These are phyloP conservation scores for Amazona vittata DNA, from an alignment of 2,113 vertebrate species.

Conservation along the genomic window DNA sequence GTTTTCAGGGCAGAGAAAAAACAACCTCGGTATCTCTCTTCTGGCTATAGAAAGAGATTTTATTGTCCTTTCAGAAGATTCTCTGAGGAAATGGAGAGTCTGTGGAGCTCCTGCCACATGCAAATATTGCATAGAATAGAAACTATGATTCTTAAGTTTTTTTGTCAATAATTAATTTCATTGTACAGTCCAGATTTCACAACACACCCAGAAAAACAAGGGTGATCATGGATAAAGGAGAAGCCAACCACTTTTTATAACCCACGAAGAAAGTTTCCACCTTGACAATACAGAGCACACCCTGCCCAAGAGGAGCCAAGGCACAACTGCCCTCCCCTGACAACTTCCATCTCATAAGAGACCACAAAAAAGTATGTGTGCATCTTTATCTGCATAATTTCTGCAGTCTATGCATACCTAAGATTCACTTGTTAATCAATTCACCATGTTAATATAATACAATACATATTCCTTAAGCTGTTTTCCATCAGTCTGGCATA, in stretches of 20 bases:
- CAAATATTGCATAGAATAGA: not conserved
- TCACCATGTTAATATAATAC: not conserved
- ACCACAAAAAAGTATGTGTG: rapidly evolving
- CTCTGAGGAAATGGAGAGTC: not conserved
- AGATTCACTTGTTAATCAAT: not conserved
- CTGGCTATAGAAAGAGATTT: not conserved
- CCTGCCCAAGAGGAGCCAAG: not conserved
- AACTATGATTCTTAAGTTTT: not conserved
- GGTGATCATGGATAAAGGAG: not conserved
- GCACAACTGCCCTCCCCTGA: not conserved
- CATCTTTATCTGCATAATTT: not conserved
- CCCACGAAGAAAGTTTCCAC: not conserved
- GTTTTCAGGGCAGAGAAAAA: not conserved
- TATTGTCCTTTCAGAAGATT: not conserved
- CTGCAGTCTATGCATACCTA: not conserved
- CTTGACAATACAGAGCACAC: not conserved
- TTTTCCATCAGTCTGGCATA: not conserved
- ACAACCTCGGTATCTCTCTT: not conserved
- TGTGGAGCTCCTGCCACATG: rapidly evolving
- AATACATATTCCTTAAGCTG: not conserved
- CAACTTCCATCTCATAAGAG: not conserved
- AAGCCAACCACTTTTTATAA: not conserved
- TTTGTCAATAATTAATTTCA: not conserved
- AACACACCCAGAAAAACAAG: not conserved
- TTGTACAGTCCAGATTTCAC: not conserved